A percentile compares a stretch with the other conserved stretches of the same genome.
Evolutionary conservation across 2,797 vertebrate species (phyloP).

Genomic region (Parauchenoglanis ngamensis): DNA sequence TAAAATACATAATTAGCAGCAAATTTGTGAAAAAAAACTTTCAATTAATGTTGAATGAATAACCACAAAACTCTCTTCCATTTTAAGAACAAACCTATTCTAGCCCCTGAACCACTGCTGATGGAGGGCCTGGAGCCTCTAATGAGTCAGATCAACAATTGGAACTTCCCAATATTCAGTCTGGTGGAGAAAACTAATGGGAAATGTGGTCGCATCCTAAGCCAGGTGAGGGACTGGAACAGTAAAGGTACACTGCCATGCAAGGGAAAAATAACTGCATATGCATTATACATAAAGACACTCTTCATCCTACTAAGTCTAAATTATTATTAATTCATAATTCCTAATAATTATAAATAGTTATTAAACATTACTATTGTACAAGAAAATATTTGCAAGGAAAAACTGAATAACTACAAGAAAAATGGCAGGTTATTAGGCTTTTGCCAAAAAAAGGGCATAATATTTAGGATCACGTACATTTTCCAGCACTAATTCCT

Average conservation of each 20-base stretch:
- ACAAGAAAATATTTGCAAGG: background rate
- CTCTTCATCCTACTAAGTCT: background rate
- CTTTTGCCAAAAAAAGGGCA: background rate
- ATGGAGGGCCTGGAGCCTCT: slow-evolving; percentile 90
- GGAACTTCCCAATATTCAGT: slow-evolving; percentile 98
- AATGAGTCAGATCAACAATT: slow-evolving; percentile 92
- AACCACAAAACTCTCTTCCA: background rate
- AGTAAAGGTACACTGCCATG: background rate
- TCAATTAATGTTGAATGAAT: too few relatives aligned
- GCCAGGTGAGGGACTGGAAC: slow-evolving; percentile 83
- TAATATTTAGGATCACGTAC: background rate
- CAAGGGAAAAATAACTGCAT: background rate
- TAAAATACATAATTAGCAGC: too few relatives aligned
- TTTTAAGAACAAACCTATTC: slow-evolving; percentile 84
- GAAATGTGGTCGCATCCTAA: slow-evolving; percentile 92
- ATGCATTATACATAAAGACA: background rate
- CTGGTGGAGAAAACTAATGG: slow-evolving; percentile 92
- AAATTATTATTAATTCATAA: too few relatives aligned
- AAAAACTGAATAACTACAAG: background rate
- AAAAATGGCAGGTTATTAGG: background rate
- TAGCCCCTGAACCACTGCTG: slow-evolving; percentile 91
- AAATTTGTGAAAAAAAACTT: too few relatives aligned
- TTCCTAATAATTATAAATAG: too few relatives aligned
- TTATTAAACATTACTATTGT: background rate
- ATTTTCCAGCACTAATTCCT: background rate